phyloP scores from a whole-genome alignment of 2,113 vertebrate species.

The Diadophis punctatus region DNA sequence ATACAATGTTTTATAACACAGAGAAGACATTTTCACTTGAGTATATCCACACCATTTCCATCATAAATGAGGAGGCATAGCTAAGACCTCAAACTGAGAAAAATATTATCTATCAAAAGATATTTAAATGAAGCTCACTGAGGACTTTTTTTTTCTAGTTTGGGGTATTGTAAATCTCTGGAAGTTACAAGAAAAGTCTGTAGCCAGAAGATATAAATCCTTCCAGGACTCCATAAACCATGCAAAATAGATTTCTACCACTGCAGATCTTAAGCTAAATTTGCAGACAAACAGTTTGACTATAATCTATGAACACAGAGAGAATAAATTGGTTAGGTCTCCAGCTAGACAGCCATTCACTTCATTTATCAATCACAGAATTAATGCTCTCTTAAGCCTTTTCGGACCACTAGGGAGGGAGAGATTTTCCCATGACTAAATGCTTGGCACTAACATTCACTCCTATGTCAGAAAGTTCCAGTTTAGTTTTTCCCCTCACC shows the following conservation, averaged over 20 bases:
- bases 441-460: not conserved
- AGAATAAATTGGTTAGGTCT: slow-evolving; percentile 5
- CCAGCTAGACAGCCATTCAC: slow-evolving; percentile 21
- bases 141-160: slow-evolving; percentile 30
- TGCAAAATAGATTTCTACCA: slow-evolving; percentile 48
- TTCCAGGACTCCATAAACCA: slow-evolving; percentile 60
- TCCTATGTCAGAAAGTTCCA: not conserved
- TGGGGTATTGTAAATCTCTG: slow-evolving; percentile 56
- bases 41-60: not conserved
- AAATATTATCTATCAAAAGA: slow-evolving; percentile 51
- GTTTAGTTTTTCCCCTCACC: not conserved
- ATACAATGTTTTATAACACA: not conserved
- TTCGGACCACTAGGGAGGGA: not conserved
- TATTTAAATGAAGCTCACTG: slow-evolving; percentile 60
- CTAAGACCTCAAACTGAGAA: slow-evolving; percentile 35
- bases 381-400: not conserved
- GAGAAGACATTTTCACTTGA: slow-evolving; percentile 8
- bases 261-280: slow-evolving; percentile 43
- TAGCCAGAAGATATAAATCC: slow-evolving; percentile 59
- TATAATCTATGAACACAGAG: slow-evolving; percentile 43
- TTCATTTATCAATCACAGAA: slow-evolving; percentile 4
- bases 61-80: slow-evolving; percentile 18
- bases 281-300: slow-evolving; percentile 52
- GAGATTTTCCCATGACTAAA: not conserved
- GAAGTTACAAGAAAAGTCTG: slow-evolving; percentile 44